Evolutionary conservation across 2,797 vertebrate genomes (phyloP).

Genomic region (Acanthornis magna): DNA sequence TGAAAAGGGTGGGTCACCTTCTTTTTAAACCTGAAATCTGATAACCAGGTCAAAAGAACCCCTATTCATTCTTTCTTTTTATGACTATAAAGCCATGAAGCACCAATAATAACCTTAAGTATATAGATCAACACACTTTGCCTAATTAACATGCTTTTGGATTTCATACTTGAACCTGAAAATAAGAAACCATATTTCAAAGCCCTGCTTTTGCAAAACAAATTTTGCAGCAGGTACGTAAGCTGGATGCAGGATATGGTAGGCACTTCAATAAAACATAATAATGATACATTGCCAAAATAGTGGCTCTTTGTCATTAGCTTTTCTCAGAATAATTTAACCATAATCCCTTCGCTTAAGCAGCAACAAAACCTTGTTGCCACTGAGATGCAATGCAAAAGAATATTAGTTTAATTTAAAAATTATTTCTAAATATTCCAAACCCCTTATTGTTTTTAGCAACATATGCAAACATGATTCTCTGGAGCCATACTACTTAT

Average conservation of each 20-base stretch:
- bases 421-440: neutral
- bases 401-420: neutral
- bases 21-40: constrained; percentile 63
- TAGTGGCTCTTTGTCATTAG: neutral
- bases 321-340: neutral
- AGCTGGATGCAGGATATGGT: neutral
- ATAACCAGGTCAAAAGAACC: constrained; percentile 58
- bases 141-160: constrained; percentile 37
- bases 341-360: neutral
- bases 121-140: constrained; percentile 14
- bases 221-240: neutral
- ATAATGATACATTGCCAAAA: neutral
- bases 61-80: constrained; percentile 63
- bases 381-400: neutral
- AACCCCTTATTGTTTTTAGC: neutral
- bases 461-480: neutral
- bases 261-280: neutral
- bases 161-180: constrained; percentile 49
- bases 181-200: neutral
- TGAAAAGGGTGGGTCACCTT: constrained; percentile 51
- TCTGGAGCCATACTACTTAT: neutral
- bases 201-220: neutral
- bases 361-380: neutral
- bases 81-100: constrained; percentile 43
- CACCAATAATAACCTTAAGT: constrained; percentile 50